Percentiles rank a stretch among this genome's conserved stretches.
These are phyloP conservation scores for Eudemis profundana DNA, from an alignment of 2,888 invertebrate species.

Conservation along the genomic window DNA sequence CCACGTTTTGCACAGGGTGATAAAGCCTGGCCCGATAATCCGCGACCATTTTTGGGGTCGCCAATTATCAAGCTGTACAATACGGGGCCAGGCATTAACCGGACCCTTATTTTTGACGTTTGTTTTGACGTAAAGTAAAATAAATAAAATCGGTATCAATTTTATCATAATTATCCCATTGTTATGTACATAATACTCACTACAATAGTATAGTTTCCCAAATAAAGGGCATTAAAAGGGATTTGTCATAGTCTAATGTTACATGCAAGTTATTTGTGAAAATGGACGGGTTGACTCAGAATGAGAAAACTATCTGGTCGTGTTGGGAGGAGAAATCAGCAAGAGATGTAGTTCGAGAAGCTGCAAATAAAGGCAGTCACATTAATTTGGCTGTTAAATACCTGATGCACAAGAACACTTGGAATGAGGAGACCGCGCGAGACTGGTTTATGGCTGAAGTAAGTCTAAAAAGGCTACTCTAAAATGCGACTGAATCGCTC, in stretches of 20 bases:
- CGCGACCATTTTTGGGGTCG: too few species aligned
- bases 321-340: constrained; percentile 87
- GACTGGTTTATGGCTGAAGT: constrained; percentile 86
- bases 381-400: constrained; percentile 85
- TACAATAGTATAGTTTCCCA: not conserved
- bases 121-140: constrained; percentile 28
- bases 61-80: too few species aligned
- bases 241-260: constrained; percentile 23
- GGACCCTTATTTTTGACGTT: constrained; percentile 21
- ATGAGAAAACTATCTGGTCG: constrained; percentile 86
- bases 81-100: too few species aligned
- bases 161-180: constrained; percentile 7
- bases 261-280: constrained; percentile 34
- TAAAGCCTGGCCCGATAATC: too few species aligned
- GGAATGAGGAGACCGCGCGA: constrained; percentile 79
- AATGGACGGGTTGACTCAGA: constrained; percentile 86
- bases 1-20: too few species aligned
- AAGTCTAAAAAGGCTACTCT: constrained; percentile 50
- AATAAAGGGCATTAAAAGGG: not conserved
- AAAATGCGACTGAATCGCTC: too few species aligned
- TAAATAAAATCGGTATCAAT: constrained; percentile 17
- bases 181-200: constrained; percentile 16
- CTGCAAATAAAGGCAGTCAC: constrained; percentile 88
- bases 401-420: constrained; percentile 83
- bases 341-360: constrained; percentile 88